phyloP scores from a whole-genome alignment of 2,797 vertebrate species.

The Phaenicophaeus curvirostris region DNA sequence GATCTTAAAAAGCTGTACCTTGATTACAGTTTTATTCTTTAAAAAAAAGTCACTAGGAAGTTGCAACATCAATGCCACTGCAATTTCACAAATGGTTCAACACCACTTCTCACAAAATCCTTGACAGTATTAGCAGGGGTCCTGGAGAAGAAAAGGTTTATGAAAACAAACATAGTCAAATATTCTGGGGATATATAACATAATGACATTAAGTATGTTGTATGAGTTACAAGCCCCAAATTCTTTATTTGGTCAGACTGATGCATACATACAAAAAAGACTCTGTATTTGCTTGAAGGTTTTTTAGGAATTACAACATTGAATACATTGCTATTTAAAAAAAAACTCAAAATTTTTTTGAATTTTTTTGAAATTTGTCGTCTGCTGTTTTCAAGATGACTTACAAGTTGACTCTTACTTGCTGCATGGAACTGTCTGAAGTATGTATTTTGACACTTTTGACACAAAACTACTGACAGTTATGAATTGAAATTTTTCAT shows the following conservation, averaged over 20 bases:
- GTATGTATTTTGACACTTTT: too few relatives aligned
- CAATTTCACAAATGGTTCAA: not conserved
- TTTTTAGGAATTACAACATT: not conserved
- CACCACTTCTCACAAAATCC: not conserved
- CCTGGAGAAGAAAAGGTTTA: not conserved
- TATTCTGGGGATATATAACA: not conserved
- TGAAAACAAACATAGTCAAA: not conserved
- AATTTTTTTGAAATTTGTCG: too few relatives aligned
- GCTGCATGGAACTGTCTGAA: too few relatives aligned
- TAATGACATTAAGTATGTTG: not conserved
- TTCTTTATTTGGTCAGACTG: not conserved
- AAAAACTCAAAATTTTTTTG: too few relatives aligned
- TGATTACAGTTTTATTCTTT: not conserved
- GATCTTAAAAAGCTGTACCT: not conserved
- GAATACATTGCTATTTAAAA: not conserved
- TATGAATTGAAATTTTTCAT: too few relatives aligned
- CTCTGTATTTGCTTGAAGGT: not conserved
- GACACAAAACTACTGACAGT: too few relatives aligned
- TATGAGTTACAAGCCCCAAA: not conserved
- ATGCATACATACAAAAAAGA: not conserved
- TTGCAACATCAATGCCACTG: not conserved
- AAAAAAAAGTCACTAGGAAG: not conserved
- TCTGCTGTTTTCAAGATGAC: too few relatives aligned
- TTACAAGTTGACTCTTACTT: too few relatives aligned
- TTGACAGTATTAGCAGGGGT: not conserved